phyloP scores from a whole-genome alignment of 1,140 invertebrate species.

The Pogonomyrmex californicus region DNA sequence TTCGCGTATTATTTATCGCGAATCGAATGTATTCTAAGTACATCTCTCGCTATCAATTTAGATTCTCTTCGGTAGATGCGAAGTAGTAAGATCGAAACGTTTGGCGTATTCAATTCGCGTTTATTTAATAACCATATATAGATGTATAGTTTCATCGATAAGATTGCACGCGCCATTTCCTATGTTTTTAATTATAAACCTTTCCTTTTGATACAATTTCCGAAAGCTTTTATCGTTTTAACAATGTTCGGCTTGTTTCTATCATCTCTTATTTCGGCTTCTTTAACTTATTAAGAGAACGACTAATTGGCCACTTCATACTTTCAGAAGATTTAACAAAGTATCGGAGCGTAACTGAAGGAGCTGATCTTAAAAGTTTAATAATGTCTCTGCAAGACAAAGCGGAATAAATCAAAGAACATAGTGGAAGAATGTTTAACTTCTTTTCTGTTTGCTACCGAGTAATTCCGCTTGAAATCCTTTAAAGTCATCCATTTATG shows the following conservation, averaged over 20 bases:
- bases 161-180: not conserved
- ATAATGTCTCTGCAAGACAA: not conserved
- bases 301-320: not conserved
- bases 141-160: slow-evolving; percentile 7
- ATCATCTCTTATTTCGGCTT: not conserved
- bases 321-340: not conserved
- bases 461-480: not conserved
- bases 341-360: not conserved
- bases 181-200: not conserved
- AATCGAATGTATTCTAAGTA: not conserved
- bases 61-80: not conserved
- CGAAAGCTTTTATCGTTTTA: not conserved
- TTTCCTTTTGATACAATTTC: not conserved
- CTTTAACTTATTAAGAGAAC: not conserved
- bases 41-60: not conserved
- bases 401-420: slow-evolving; percentile 3
- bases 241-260: not conserved
- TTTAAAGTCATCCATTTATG: not conserved
- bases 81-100: not conserved
- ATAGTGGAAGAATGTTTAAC: not conserved
- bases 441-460: not conserved
- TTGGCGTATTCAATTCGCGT: slow-evolving; percentile 14
- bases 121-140: not conserved
- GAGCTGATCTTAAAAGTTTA: slow-evolving; percentile 23
- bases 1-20: not conserved